A percentile compares a stretch with the other conserved stretches of the same genome.
Conservation (phyloP, 2,113 vertebrate species). For the Suncus etruscus region DNA sequence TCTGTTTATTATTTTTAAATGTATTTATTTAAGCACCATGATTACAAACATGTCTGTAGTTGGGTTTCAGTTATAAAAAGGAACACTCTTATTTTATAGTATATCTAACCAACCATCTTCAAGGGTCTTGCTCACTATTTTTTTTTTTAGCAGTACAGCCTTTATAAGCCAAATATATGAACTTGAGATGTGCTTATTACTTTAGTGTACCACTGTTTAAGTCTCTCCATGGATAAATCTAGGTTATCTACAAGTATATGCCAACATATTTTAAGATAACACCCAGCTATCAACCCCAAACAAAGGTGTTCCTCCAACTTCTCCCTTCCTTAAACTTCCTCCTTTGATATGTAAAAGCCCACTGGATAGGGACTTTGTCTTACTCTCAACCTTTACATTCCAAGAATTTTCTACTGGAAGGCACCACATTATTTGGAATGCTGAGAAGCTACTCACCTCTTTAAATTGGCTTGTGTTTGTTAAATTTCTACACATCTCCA, state of each 20-base stretch:
- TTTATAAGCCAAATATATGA: slow-evolving; percentile 10
- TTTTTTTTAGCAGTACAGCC: background rate
- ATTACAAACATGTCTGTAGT: no score
- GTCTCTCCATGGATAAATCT: background rate
- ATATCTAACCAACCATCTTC: background rate
- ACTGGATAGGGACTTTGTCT: background rate
- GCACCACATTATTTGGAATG: background rate
- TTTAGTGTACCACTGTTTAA: background rate
- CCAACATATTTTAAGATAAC: slow-evolving; percentile 7
- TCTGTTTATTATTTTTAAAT: no score
- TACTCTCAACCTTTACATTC: background rate
- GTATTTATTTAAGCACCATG: no score
- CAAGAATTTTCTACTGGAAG: slow-evolving; percentile 22
- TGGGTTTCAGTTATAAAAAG: no score
- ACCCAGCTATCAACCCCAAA: no score
- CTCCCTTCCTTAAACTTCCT: no score
- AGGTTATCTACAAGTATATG: background rate
- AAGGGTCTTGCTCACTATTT: background rate
- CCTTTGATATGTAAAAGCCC: no score
- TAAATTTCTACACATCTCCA: slow-evolving; percentile 3
- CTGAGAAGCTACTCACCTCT: slow-evolving; percentile 6
- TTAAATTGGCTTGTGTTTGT: slow-evolving; percentile 36
- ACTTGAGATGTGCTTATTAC: background rate
- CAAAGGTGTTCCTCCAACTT: no score
- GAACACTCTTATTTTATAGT: background rate